A percentile compares a stretch with the other conserved stretches of the same genome.
These are phyloP conservation scores for Gouania willdenowi DNA, from an alignment of 2,797 vertebrate species.

Conservation along the genomic window DNA sequence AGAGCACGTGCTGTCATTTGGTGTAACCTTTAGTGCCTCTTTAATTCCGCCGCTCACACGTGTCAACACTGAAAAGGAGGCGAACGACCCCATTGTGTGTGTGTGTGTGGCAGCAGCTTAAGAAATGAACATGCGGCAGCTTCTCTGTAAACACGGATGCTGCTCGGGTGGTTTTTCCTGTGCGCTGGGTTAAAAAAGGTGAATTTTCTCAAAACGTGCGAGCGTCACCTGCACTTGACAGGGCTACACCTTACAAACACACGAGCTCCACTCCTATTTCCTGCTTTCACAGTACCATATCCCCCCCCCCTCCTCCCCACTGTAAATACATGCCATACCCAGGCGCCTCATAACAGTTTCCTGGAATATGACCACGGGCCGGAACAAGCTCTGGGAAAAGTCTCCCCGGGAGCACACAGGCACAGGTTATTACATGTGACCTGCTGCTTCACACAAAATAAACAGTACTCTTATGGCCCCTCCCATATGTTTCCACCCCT, in stretches of 20 bases:
- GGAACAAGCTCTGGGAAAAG: constrained; percentile 27
- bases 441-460: constrained; percentile 28
- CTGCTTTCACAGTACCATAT: background rate
- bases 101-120: constrained; percentile 11
- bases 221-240: no score
- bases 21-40: constrained; percentile 53
- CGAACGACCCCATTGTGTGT: constrained; percentile 3
- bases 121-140: constrained; percentile 16
- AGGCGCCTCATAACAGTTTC: constrained; percentile 23
- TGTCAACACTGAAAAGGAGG: constrained; percentile 43
- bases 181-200: background rate
- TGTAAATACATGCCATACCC: constrained; percentile 20
- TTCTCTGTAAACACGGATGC: constrained; percentile 13
- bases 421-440: constrained; percentile 67
- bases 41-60: constrained; percentile 62
- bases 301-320: constrained; percentile 1
- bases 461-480: constrained; percentile 23
- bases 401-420: constrained; percentile 6
- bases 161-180: background rate
- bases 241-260: no score
- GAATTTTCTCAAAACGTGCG: no score
- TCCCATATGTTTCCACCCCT: constrained; percentile 29
- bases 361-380: constrained; percentile 37
- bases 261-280: constrained; percentile 5
- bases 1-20: constrained; percentile 59